A percentile compares a stretch with the other conserved stretches of the same genome.
Evolutionary conservation across 2,888 invertebrate species (phyloP).

Genomic region (Drosophila limbata): DNA sequence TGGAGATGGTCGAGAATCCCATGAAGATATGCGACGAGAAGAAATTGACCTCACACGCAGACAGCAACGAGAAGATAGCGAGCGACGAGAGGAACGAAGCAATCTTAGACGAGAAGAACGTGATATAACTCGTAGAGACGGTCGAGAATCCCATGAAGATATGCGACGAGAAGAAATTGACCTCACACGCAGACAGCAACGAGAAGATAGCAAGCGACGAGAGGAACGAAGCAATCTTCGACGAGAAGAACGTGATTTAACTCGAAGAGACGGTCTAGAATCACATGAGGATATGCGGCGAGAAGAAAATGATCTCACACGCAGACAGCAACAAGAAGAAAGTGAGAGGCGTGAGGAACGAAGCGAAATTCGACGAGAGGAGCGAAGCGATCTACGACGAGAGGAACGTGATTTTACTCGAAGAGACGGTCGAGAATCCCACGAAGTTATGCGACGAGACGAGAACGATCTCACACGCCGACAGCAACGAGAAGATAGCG

Average conservation of each 20-base stretch:
- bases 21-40: neutral
- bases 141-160: constrained; percentile 6
- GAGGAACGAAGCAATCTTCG: neutral
- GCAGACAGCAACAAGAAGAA: constrained; percentile 1
- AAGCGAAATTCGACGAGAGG: neutral
- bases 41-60: neutral
- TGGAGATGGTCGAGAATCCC: constrained; percentile 14
- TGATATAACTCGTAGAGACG: constrained; percentile 4
- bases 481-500: neutral
- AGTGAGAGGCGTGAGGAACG: neutral
- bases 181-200: neutral
- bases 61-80: neutral
- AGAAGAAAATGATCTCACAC: neutral
- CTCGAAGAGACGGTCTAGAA: neutral
- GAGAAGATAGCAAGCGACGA: neutral
- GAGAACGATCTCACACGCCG: neutral
- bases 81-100: neutral
- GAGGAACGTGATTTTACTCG: neutral
- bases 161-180: constrained; percentile 1
- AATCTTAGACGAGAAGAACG: neutral
- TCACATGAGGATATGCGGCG: neutral
- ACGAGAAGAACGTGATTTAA: neutral
- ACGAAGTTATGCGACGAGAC: too few relatives aligned
- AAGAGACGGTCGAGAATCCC: neutral
- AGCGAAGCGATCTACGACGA: neutral